Evolutionary conservation across 2,888 invertebrate genomes (phyloP).

Genomic region (Drosophila prolongata): DNA sequence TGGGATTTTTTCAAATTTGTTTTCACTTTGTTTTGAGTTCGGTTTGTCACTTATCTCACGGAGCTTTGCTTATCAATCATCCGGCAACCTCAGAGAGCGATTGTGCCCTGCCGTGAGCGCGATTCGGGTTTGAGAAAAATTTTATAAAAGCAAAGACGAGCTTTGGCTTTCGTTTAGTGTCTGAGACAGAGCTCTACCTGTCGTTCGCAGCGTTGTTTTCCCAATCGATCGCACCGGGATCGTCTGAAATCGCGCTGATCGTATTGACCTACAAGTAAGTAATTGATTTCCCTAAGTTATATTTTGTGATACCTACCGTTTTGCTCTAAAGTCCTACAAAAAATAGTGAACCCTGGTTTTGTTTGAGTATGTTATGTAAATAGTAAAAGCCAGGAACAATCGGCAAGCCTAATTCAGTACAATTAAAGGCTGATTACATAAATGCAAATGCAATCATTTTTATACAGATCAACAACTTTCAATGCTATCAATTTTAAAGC

Average conservation of each 20-base stretch:
- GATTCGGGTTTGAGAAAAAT: conserved; percentile 22
- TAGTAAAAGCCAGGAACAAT: background rate
- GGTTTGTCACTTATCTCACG: conserved; percentile 29
- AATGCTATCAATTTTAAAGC: conserved; percentile 10
- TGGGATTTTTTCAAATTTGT: conserved; percentile 41
- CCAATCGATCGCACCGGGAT: conserved; percentile 1
- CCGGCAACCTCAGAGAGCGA: conserved; percentile 11
- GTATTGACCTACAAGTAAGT: conserved; percentile 46
- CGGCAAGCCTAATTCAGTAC: background rate
- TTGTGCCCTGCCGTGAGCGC: conserved; percentile 8
- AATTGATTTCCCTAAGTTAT: background rate
- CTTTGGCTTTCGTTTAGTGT: conserved; percentile 62
- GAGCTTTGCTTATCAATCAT: conserved; percentile 56
- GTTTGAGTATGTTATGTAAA: background rate
- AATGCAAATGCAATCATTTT: conserved; percentile 3
- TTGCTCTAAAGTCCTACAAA: no score
- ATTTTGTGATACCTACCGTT: no score
- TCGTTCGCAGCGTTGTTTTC: conserved; percentile 35
- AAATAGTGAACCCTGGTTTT: no score
- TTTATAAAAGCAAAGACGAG: conserved; percentile 61
- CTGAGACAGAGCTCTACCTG: conserved; percentile 44
- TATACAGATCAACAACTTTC: background rate
- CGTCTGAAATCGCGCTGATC: conserved; percentile 44
- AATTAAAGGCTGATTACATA: conserved; percentile 6
- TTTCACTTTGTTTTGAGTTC: conserved; percentile 46